phyloP scores from a whole-genome alignment of 1,140 invertebrate genomes.

The Cydia strobilella region DNA sequence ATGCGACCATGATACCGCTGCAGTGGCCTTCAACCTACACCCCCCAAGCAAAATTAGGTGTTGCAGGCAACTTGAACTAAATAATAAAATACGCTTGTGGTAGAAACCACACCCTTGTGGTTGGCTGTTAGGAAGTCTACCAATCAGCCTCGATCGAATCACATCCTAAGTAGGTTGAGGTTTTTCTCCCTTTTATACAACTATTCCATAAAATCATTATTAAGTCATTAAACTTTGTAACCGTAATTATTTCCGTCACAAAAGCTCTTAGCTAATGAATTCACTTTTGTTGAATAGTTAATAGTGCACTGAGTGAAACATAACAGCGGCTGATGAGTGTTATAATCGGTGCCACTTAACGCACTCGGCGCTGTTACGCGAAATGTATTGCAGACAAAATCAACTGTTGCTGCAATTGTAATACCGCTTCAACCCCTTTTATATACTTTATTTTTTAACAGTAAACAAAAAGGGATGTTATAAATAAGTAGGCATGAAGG shows the following conservation, averaged over 20 bases:
- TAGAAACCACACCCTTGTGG: too few species aligned
- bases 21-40: too few species aligned
- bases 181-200: background rate
- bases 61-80: too few species aligned
- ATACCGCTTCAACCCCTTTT: background rate
- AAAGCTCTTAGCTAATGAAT: slow-evolving; percentile 16
- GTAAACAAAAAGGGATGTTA: background rate
- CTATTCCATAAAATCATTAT: background rate
- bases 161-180: too few species aligned
- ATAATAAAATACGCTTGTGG: too few species aligned
- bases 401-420: slow-evolving; percentile 12
- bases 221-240: background rate
- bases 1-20: too few species aligned
- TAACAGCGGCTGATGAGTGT: slow-evolving; percentile 9
- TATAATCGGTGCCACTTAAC: slow-evolving; percentile 11
- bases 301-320: slow-evolving; percentile 20
- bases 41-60: too few species aligned
- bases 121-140: too few species aligned
- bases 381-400: slow-evolving; percentile 7
- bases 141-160: too few species aligned
- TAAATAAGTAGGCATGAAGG: too few species aligned
- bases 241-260: background rate
- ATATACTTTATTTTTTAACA: background rate
- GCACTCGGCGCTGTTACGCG: background rate
- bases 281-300: slow-evolving; percentile 16